These are phyloP conservation scores for Iphiclides podalirius DNA, from an alignment of 2,888 invertebrate genomes.

Conservation along the genomic window DNA sequence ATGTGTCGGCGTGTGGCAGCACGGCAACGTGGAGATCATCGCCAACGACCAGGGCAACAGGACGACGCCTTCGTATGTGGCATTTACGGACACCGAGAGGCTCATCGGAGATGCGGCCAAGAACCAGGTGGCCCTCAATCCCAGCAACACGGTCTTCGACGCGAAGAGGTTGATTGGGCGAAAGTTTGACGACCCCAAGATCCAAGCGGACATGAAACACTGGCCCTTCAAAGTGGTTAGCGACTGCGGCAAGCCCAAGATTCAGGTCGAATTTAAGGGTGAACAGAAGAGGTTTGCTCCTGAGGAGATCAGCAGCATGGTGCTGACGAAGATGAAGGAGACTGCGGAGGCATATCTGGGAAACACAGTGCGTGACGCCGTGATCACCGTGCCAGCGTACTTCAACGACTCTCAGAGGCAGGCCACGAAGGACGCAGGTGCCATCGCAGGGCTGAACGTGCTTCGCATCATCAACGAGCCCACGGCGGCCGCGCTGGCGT, in stretches of 20 bases:
- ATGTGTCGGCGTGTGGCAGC: conserved; percentile 50
- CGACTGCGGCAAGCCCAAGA: conserved; percentile 84
- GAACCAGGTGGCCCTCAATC: conserved; percentile 90
- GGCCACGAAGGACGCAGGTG: conserved; percentile 92
- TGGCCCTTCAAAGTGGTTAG: conserved; percentile 90
- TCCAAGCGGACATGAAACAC: conserved; percentile 88
- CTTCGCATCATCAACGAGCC: conserved; percentile 91
- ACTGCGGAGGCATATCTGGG: conserved; percentile 87
- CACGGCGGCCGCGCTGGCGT: conserved; percentile 86
- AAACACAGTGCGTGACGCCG: conserved; percentile 83
- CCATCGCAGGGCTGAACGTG: conserved; percentile 87
- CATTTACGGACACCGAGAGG: conserved; percentile 91
- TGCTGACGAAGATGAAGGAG: conserved; percentile 78
- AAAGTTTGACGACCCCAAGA: conserved; percentile 86
- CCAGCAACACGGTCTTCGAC: conserved; percentile 86
- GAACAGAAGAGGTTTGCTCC: conserved; percentile 83
- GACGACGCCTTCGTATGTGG: conserved; percentile 91
- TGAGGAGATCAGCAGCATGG: conserved; percentile 87
- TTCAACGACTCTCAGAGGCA: conserved; percentile 87
- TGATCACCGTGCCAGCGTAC: conserved; percentile 90
- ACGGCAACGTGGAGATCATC: conserved; percentile 84
- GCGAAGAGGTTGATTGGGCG: conserved; percentile 91
- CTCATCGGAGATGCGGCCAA: conserved; percentile 93
- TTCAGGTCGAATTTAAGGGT: conserved; percentile 84
- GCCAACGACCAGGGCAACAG: conserved; percentile 92